Evolutionary conservation across 2,888 invertebrate genomes (phyloP).

Genomic region (Nephrotoma guestfalica): DNA sequence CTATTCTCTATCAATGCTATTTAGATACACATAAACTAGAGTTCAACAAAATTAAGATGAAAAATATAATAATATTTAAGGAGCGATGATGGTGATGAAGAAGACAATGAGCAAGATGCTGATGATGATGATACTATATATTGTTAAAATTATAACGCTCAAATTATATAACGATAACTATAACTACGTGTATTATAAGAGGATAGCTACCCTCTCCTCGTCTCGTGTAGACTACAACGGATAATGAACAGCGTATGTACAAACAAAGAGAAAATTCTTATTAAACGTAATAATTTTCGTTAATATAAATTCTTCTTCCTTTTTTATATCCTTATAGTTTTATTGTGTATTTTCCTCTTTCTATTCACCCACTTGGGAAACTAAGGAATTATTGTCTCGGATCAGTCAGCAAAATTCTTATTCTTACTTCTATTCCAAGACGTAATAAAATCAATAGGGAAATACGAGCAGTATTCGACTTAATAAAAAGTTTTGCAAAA

Average conservation of each 20-base stretch:
- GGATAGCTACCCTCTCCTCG: background rate
- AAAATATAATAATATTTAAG: background rate
- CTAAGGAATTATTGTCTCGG: too few relatives aligned
- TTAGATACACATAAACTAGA: background rate
- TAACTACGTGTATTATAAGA: background rate
- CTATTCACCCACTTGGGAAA: too few relatives aligned
- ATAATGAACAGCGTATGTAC: background rate
- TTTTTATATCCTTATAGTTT: background rate
- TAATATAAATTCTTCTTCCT: background rate
- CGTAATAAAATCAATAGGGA: too few relatives aligned
- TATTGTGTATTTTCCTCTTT: too few relatives aligned
- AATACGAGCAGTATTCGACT: too few relatives aligned
- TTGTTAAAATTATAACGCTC: background rate
- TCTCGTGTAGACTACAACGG: background rate
- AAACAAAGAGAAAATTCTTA: background rate
- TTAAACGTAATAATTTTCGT: background rate
- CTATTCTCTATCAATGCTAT: background rate
- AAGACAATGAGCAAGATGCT: background rate
- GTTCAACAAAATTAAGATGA: background rate
- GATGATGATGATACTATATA: background rate
- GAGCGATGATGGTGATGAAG: background rate
- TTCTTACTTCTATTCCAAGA: too few relatives aligned
- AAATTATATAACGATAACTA: background rate
- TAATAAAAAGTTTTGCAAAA: too few relatives aligned
- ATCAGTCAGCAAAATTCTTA: too few relatives aligned